phyloP scores from a whole-genome alignment of 2,797 vertebrate genomes.

The Heliangelus exortis region DNA sequence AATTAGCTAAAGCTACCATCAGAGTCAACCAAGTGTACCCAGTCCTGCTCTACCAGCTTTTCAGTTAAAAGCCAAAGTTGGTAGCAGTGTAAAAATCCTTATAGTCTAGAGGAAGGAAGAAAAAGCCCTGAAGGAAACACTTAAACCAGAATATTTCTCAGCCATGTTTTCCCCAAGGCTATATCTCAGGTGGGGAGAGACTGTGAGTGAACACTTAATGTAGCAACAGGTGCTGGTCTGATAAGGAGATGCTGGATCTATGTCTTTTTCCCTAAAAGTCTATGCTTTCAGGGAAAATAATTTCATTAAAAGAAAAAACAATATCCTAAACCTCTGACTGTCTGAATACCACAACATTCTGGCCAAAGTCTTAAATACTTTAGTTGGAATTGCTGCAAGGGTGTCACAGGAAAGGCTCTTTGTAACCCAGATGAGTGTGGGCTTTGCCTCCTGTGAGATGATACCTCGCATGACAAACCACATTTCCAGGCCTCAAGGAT shows the following conservation, averaged over 20 bases:
- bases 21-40: not conserved
- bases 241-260: not conserved
- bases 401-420: not conserved
- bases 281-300: not conserved
- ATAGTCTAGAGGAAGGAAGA: not conserved
- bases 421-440: not conserved
- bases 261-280: not conserved
- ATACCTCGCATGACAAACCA: conserved; percentile 1
- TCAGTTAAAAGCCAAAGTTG: not conserved
- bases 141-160: not conserved
- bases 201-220: accelerated
- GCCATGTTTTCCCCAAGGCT: accelerated
- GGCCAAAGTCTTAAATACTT: conserved; percentile 34
- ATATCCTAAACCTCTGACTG: not conserved
- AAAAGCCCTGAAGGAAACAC: not conserved
- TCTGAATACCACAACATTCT: conserved; percentile 23
- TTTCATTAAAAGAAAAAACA: not conserved
- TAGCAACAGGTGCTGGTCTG: not conserved
- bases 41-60: not conserved
- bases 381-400: not conserved
- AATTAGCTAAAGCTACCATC: conserved; percentile 2
- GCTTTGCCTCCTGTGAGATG: not conserved
- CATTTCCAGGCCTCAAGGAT: not conserved
- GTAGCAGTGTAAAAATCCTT: not conserved
- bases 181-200: not conserved